Evolutionary conservation across 2,888 invertebrate species (phyloP).

Genomic region (Sarcophaga caerulescens): DNA sequence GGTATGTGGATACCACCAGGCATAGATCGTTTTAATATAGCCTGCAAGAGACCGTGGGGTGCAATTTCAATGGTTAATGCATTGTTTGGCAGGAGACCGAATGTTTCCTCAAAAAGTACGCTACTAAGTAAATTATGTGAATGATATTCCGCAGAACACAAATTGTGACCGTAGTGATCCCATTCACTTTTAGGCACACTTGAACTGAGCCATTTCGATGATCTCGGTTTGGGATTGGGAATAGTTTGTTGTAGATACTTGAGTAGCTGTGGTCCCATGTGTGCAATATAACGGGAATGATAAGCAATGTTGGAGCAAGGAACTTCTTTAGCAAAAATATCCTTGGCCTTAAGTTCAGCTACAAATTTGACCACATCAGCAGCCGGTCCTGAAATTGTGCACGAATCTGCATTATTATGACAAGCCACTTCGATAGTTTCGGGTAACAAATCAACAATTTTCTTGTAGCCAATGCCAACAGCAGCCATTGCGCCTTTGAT

Average conservation of each 20-base stretch:
- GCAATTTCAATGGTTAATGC: conserved; percentile 86
- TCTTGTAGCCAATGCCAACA: conserved; percentile 86
- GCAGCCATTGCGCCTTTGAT: conserved; percentile 93
- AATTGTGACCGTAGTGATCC: conserved; percentile 84
- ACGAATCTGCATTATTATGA: conserved; percentile 91
- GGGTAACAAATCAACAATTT: conserved; percentile 84
- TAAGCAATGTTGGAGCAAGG: conserved; percentile 93
- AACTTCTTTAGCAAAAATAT: conserved; percentile 90
- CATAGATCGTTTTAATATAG: conserved; percentile 84
- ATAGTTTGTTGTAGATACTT: conserved; percentile 85
- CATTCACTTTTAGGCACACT: conserved; percentile 88
- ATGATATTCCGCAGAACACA: conserved; percentile 91
- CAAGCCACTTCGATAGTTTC: conserved; percentile 91
- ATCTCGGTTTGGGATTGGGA: conserved; percentile 85
- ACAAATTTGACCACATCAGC: conserved; percentile 86
- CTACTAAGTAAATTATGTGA: conserved; percentile 89
- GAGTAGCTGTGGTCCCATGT: conserved; percentile 85
- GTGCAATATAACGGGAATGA: conserved; percentile 90
- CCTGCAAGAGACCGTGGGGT: conserved; percentile 86
- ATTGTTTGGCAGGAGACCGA: conserved; percentile 83
- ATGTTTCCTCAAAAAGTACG: conserved; percentile 84
- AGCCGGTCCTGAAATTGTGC: conserved; percentile 93
- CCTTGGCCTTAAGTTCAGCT: conserved; percentile 84
- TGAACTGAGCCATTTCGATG: conserved; percentile 90
- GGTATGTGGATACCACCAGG: conserved; percentile 83